Percentiles rank a stretch among this genome's conserved stretches.
These are phyloP conservation scores for Dione juno DNA, from an alignment of 2,888 invertebrate species.

Conservation along the genomic window DNA sequence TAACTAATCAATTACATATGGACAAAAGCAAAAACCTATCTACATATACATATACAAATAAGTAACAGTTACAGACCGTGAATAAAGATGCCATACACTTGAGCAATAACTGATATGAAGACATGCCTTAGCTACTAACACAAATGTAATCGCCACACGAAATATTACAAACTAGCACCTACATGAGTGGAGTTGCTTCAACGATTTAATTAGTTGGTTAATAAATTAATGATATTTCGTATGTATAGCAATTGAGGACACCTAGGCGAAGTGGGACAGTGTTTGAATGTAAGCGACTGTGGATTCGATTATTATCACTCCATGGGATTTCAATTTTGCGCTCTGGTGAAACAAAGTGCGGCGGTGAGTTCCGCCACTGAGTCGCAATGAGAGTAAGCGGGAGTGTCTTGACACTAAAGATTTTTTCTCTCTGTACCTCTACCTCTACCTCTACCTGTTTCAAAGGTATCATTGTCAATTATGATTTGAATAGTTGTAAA, in stretches of 20 bases:
- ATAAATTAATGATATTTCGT: neutral
- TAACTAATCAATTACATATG: too few species aligned
- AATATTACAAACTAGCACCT: neutral
- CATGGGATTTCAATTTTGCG: too few species aligned
- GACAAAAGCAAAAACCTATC: too few species aligned
- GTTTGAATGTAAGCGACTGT: too few species aligned
- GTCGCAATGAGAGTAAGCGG: too few species aligned
- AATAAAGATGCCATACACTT: constrained; percentile 17
- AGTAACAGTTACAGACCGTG: neutral
- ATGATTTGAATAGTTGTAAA: too few species aligned
- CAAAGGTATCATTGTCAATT: too few species aligned
- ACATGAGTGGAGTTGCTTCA: neutral
- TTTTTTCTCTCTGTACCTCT: too few species aligned
- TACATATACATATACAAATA: too few species aligned
- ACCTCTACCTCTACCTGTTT: too few species aligned
- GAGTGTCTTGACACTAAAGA: too few species aligned
- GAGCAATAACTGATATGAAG: neutral
- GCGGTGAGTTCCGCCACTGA: neutral
- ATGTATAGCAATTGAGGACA: neutral
- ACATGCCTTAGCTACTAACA: neutral
- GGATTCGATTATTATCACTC: too few species aligned
- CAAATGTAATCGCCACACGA: constrained; percentile 1
- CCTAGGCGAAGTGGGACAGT: neutral
- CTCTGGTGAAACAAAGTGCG: neutral
- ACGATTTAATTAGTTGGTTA: neutral